Evolutionary conservation across 2,797 vertebrate species (phyloP), one percentile per base, ranked within the genome.

Genomic region (Tapera naevia): DNA sequence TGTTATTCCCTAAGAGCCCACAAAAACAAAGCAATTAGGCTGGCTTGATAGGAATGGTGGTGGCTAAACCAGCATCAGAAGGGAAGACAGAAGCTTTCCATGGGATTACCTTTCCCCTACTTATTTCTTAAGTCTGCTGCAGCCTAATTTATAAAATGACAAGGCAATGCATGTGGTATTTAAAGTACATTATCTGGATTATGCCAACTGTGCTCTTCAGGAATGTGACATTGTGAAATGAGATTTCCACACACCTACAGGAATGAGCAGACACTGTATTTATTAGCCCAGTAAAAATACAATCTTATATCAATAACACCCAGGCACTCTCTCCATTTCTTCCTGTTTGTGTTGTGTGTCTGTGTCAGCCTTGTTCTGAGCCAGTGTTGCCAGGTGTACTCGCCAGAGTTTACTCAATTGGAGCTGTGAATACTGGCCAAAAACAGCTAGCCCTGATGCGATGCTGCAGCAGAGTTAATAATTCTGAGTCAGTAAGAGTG

Each of bases 241-340:
- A 87, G 73, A 92, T 94, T 96, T 96, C 91, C 96, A 95, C 85
- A 94, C 78, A 74, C 85, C 88, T 93, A 90, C 88, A 92, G 82
- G 82, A 95, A 95, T 72, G 94, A 96, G 91, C 93, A 94, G 94
- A 86, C 81, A 48, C 84, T 67, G 45, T 88, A 80, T 94, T 95
- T 95, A 95, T 93, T 95, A 95, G 81, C 70, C 91, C 89, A 61
- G 61, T 92, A 93, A 96, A 97, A 96, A 96, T 89, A 84, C 85
- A 95, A 65, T 87, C 79, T 89, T 95, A 14, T 73, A 94, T 88
- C 95, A 96, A 65, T 89, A 89, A 89, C 81, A 96, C 64, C 88
- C 84, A 80, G 67, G 33, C 53, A 22, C 90, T 93, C 78, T 91
- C 81, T 89, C 75, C 22, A 9, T 89, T 84, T 86, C 89, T 94